Base-by-base conservation (phyloP, 2,797 vertebrate species). In the Labeo calbasu region DNA sequence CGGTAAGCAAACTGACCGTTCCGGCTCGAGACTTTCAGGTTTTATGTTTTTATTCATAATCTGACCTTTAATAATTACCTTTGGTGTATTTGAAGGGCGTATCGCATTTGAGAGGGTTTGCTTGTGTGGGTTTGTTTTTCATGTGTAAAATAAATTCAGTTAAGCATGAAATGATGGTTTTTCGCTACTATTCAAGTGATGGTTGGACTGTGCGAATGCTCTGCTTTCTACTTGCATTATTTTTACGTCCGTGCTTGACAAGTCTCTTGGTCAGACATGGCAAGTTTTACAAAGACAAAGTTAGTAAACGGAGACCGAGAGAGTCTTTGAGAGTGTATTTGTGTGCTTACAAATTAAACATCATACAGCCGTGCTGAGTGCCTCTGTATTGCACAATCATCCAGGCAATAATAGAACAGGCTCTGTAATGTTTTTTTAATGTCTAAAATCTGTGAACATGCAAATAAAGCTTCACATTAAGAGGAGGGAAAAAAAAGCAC, bases 211-310 rank as follows among this genome's bases (percentile, higher is more conserved):
- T 40, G 65, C 28, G 36, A 50, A 46, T 1, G 15, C 59, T 4
- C 72, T 69, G 82, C 50, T 83, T 83, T 82, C 72, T 59, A 21
- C 73, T 77, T 19, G 40, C 40, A 77, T 83, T 55, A 83, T 25
- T 48, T 76, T 69, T 59, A 77, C 36, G 51, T 43, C 63, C 12
- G 1, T 55, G 59, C 63, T 57, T 73, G 69, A 63, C 57, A 65
- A 50, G 57, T 36, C 43, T 73, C 40, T 70, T 48, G 43, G 71
- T 83, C 12, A 23, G 81, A 77, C 59, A 73, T 19, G 71, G 9
- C 25, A 57, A 68, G n/a, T 83, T 77, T 66, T 40, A 14, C 71
- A 21, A 36, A 69, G 63, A 25, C 28, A 15, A 28, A 69, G 65
- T 40, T 25, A 23, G 78, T 55, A 69, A 57, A 40, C 46, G 23